Conservation (phyloP, 1,140 invertebrate species). For the Piezodorus guildinii region DNA sequence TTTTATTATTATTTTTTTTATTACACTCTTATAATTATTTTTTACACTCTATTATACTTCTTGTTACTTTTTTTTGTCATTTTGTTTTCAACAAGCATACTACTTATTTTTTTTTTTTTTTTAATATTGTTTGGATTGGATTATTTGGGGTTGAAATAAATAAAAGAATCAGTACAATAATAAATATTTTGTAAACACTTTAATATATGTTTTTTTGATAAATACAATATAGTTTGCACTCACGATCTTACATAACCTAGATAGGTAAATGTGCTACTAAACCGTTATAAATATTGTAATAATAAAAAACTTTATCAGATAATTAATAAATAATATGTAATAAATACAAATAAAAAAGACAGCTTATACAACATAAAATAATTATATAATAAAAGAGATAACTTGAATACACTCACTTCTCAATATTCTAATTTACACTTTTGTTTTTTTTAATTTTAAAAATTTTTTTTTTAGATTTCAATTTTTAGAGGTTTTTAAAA, state of each 20-base stretch:
- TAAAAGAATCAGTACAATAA: background rate
- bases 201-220: slow-evolving; percentile 12
- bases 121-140: too few species aligned
- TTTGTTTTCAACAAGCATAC: too few species aligned
- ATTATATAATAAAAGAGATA: slow-evolving; percentile 16
- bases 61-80: too few species aligned
- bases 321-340: slow-evolving; percentile 24
- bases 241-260: slow-evolving; percentile 11
- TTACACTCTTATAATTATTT: too few species aligned
- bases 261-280: slow-evolving; percentile 12
- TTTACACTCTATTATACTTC: too few species aligned
- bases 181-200: slow-evolving; percentile 11
- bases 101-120: too few species aligned
- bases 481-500: too few species aligned
- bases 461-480: too few species aligned
- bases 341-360: slow-evolving; percentile 23
- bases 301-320: slow-evolving; percentile 19
- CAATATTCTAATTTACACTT: slow-evolving; percentile 9
- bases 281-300: slow-evolving; percentile 8
- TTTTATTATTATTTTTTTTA: too few species aligned
- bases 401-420: slow-evolving; percentile 13
- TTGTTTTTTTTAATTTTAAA: background rate
- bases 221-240: slow-evolving; percentile 13
- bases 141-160: too few species aligned
- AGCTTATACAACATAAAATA: slow-evolving; percentile 23